phyloP scores from a whole-genome alignment of 2,113 vertebrate genomes.

The Salvelinus alpinus region DNA sequence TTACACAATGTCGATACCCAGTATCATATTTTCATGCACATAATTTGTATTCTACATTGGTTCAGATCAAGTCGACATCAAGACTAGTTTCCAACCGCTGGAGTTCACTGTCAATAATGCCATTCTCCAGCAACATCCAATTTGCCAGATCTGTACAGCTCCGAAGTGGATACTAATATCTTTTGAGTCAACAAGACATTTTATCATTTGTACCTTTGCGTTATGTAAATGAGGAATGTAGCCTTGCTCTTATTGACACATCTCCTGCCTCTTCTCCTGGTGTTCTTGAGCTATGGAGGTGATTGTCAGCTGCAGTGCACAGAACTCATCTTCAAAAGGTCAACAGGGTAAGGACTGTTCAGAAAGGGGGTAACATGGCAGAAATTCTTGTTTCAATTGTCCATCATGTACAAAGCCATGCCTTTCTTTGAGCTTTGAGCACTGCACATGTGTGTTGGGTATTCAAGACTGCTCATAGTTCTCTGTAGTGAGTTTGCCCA shows the following conservation, averaged over 20 bases:
- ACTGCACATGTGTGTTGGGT: background rate
- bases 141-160: conserved; percentile 60
- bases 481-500: no score
- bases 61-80: background rate
- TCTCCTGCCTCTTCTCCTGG: no score
- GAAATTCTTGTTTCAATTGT: conserved; percentile 6
- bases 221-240: no score
- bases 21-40: conserved; percentile 5
- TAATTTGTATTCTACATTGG: conserved; percentile 9
- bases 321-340: conserved; percentile 60
- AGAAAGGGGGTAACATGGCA: conserved; percentile 2
- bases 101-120: conserved; percentile 64
- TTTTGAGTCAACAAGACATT: conserved; percentile 38
- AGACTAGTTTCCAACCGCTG: conserved; percentile 55
- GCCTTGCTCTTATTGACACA: no score
- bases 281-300: background rate
- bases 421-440: background rate
- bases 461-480: background rate
- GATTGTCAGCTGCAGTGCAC: conserved; percentile 29
- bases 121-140: conserved; percentile 62
- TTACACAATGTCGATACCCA: background rate
- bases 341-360: conserved; percentile 42
- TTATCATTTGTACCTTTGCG: background rate
- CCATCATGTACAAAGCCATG: no score
- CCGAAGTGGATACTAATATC: conserved; percentile 54